Percentiles rank a stretch among this genome's conserved stretches.
These are phyloP conservation scores for Malurus elegans DNA, from an alignment of 2,113 vertebrate genomes.

Conservation along the genomic window DNA sequence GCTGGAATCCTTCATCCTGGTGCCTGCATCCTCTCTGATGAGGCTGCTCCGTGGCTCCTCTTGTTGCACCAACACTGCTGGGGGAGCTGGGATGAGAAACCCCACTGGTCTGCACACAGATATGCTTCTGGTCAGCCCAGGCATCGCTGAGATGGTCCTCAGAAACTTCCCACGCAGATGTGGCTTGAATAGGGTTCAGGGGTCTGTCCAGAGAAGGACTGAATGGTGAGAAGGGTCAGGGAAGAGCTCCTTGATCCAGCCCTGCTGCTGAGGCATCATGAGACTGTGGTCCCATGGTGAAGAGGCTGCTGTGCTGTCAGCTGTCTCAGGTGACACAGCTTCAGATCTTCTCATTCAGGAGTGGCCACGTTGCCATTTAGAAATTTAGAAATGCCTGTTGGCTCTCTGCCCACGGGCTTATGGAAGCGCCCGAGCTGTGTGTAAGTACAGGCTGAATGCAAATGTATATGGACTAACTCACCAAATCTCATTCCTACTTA, in stretches of 20 bases:
- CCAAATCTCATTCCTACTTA: neutral
- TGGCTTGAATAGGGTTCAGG: accelerated
- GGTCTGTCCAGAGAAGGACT: neutral
- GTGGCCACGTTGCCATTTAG: neutral
- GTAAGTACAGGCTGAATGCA: neutral
- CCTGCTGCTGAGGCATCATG: accelerated
- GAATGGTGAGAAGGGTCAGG: accelerated
- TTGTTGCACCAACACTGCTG: neutral
- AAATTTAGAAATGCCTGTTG: neutral
- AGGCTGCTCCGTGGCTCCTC: neutral
- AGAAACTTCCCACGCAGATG: neutral
- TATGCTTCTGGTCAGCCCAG: neutral
- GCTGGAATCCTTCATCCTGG: neutral
- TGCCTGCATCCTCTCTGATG: neutral
- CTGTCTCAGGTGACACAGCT: accelerated
- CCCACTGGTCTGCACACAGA: accelerated
- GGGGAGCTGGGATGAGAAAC: neutral
- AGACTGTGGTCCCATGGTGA: accelerated
- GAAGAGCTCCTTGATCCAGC: neutral
- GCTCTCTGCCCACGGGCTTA: neutral
- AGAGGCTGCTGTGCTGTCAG: neutral
- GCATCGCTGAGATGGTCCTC: accelerated
- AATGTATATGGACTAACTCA: neutral
- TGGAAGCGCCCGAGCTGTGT: neutral
- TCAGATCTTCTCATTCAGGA: neutral